Evolutionary conservation across 1,140 invertebrate genomes (phyloP), one percentile per base, ranked within the genome.

Genomic region (Alviniconcha marisindica): DNA sequence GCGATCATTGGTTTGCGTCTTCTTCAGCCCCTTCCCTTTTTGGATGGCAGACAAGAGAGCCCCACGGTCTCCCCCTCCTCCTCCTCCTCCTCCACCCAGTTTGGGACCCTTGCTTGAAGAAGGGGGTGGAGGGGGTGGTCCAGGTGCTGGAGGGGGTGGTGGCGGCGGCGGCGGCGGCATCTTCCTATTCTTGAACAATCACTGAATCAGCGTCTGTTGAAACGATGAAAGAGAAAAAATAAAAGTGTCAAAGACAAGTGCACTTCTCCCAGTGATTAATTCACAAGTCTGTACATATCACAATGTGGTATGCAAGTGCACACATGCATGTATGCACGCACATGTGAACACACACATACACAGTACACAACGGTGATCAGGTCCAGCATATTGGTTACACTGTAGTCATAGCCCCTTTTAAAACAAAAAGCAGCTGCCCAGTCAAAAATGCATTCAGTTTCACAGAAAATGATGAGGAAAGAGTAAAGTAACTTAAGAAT

Each of bases 1-100:
- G 93, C 97, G 96, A 91, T 98, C 97, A 88, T 97, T 96, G 10
- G 97, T 97, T 2, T 96, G 95, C 82, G 96, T 95, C 93, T 97
- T 98, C 91, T 97, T 97, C 83, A 98, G 93, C 83, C 95, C 94
- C 78, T 96, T 94, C 69, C 97, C 97, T 91, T 96, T 95, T 87
- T 96, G 95, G 89, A 98, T 98, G 51, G 96, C 96, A 86, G 95
- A 95, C 38, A 98, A 93, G 76, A 98, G 92, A 18, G 95, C 93
- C 83, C 94, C 94, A 87, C 96, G 94, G 44, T 95, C 94, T 36
- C 86, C 89, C 36, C 71, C 84, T 44, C 60, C 60, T 12, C 78
- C 78, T 40, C 78, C 78, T 44, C 60, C 60, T 12, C 78, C 78
- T 40, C 78, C 78, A 0, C 56, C 60, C 56, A 40, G 38, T 18